Base-by-base conservation (phyloP, 2,113 vertebrate species). In the Salvelinus fontinalis region DNA sequence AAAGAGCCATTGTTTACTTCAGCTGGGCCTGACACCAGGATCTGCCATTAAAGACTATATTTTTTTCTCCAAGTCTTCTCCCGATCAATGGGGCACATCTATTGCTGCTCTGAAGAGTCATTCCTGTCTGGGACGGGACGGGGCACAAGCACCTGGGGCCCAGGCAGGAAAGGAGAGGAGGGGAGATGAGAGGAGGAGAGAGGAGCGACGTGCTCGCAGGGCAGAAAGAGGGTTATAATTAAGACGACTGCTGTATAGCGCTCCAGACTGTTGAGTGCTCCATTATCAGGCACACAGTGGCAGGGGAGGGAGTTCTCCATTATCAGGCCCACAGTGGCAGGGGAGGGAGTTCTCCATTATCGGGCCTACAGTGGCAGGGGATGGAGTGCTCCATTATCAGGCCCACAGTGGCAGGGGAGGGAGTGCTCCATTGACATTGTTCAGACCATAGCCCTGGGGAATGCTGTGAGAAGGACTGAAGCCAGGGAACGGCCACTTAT, bases 341-440 rank as follows among this genome's bases (percentile, higher is more conserved):
- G 31, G 31, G 31, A 31, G 0, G 31, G 31, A 31, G 31, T 31
- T 5, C 31, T 31, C 31, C 31, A 31, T 31, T 31, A 5, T 31
- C 31, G 5, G 31, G 5, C 31, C 31, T 5, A 31, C 5, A 5
- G 31, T 31, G 31, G 31, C 31, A 31, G 31, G 5, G 31, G 31
- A 31, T 85, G 81, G 87, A 90, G 85, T 85, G 84, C 83, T 88
- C 86, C 81, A 89, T 90, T 88, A 89, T 89, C 75, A 86, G 85
- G 26, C 82, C 79, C 76, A 76, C 79, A 83, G 83, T 78, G 39
- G 79, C 78, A 31, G 80, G 80, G 76, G 18, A 82, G 85, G 84
- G 90, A 89, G 90, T 84, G 86, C 81, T 88, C 70, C 68, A 67
- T 68, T 84, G 88, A 91, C 90, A 92, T 92, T 93, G 90, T 93